Base-by-base conservation (phyloP, 2,113 vertebrate species). In the Crotalus horridus region DNA sequence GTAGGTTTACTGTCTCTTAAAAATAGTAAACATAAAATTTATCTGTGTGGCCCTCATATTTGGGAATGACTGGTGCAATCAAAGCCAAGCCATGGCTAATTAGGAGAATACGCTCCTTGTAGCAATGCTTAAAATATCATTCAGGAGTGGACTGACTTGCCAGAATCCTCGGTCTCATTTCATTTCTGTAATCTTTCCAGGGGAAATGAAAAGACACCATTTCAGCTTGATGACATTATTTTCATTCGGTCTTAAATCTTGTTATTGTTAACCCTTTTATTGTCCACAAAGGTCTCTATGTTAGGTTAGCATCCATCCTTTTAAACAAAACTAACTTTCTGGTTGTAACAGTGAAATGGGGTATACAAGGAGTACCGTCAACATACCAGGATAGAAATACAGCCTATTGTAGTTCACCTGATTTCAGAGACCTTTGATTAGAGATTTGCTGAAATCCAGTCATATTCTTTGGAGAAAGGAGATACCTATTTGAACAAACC, bases 401-500 rank as follows among this genome's bases (percentile, higher is more conserved):
- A 15, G 10, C 2, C 20, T 56, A 54, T 9, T 12, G 29, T 15
- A 39, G 33, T 24, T 89, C 6, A 24, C 6, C 26, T 46, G 17
- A 6, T 48, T 24, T 46, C 13, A 15, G 23, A 64, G 8, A 24
- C 29, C 43, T 51, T 46, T 43, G 54, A 23, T 15, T 33, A 20
- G 29, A 54, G 54, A 88, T 33, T 8, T 23, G n/a, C 10, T 88
- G 54, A 46, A 48, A 91, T 85, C 23, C 55, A 89, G 26, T 43
- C 43, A 3, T 5, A 11, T 48, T 61, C 8, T 61, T 48, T 15
- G 43, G 58, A 95, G 0, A 95, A 0, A 8, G 13, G 26, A 96
- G 0, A 0, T 46, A 15, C 51, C 94, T 93, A 53, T 3, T 95
- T 69, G 61, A 43, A 96, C 96, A 89, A 26, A 1, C 64, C 85